Conservation (phyloP, 2,888 invertebrate species). For the Strigamia transsilvanica region DNA sequence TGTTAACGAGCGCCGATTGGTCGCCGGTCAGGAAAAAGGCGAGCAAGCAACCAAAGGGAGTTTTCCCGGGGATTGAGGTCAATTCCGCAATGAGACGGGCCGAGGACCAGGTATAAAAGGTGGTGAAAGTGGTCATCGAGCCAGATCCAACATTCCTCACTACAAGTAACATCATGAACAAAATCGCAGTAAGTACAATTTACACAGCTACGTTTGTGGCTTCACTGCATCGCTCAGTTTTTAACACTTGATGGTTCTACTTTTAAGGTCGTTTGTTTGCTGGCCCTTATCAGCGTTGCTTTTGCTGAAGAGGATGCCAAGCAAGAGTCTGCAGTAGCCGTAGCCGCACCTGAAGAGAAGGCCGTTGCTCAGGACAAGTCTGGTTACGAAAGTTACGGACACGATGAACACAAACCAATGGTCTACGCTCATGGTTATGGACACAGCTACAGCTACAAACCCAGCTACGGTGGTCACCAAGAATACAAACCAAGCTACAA, state of each 20-base stretch:
- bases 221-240: not conserved
- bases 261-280: slow-evolving; percentile 33
- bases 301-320: slow-evolving; percentile 48
- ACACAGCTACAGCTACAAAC: slow-evolving; percentile 48
- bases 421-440: slow-evolving; percentile 46
- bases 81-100: slow-evolving; percentile 50
- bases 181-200: slow-evolving; percentile 7
- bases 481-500: slow-evolving; percentile 51
- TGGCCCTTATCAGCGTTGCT: slow-evolving; percentile 31
- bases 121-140: slow-evolving; percentile 41
- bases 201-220: not conserved
- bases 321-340: slow-evolving; percentile 13
- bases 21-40: slow-evolving; percentile 35
- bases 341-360: slow-evolving; percentile 15
- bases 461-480: not conserved
- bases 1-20: slow-evolving; percentile 34
- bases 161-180: slow-evolving; percentile 31
- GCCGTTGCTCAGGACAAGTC: slow-evolving; percentile 48
- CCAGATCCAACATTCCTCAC: slow-evolving; percentile 25
- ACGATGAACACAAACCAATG: slow-evolving; percentile 46
- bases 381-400: not conserved
- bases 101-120: slow-evolving; percentile 17
- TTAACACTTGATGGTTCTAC: not conserved
- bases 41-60: slow-evolving; percentile 42
- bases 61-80: slow-evolving; percentile 51